Percentiles rank a stretch among this genome's conserved stretches.
Conservation (phyloP, 1,140 invertebrate genomes). For the Eueides isabella region DNA sequence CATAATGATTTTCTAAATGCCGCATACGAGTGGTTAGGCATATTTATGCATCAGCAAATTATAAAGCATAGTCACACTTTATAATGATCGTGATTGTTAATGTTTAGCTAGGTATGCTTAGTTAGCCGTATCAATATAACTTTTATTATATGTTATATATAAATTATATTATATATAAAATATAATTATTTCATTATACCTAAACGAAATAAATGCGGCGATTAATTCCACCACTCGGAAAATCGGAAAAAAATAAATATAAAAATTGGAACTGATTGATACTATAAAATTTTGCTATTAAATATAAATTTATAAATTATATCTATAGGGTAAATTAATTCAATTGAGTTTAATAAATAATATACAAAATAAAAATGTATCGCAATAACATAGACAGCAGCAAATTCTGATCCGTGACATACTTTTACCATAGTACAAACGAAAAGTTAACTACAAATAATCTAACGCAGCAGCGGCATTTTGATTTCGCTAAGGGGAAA, state of each 20-base stretch:
- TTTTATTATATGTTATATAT: no score
- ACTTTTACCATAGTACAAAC: neutral
- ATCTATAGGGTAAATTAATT: no score
- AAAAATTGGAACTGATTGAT: neutral
- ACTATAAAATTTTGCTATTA: neutral
- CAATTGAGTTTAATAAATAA: no score
- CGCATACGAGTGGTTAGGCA: neutral
- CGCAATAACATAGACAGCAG: no score
- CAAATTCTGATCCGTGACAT: no score
- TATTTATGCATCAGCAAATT: slow-evolving; percentile 10
- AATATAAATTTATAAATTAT: no score
- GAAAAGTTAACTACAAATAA: neutral
- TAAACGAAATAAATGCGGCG: no score
- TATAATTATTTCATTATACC: no score
- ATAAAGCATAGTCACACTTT: neutral
- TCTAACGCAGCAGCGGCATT: neutral
- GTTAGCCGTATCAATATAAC: no score
- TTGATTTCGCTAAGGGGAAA: neutral
- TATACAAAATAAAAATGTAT: no score
- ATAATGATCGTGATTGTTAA: neutral
- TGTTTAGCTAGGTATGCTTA: neutral
- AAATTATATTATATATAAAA: no score
- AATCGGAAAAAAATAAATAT: neutral
- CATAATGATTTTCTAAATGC: slow-evolving; percentile 11
- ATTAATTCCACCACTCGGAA: no score